Evolutionary conservation across 2,797 vertebrate genomes (phyloP), one percentile per base, ranked within the genome.

Genomic region (Pipistrellus pipistrellus): DNA sequence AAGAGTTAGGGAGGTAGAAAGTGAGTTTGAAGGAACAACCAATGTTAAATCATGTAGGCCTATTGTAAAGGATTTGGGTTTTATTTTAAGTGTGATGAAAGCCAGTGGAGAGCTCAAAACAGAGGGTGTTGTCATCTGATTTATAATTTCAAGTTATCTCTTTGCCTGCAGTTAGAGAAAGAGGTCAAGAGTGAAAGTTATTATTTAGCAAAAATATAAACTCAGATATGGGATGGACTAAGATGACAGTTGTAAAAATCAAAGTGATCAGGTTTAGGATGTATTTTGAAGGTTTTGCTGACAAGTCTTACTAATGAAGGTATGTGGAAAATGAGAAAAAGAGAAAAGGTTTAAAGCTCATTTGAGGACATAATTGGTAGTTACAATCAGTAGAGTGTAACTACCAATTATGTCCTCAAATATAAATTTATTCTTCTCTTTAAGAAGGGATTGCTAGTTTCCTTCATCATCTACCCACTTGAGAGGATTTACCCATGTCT

Each of bases 61-160:
- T 75, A 5, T 25, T 30, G 6, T 57, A 89, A 66, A 51, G 62
- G 55, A 71, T 85, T 68, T 11, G 21, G 20, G 35, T 48, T 83
- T 94, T 69, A 64, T 21, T 84, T 55, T 18, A 75, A 64, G 25
- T 69, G 57, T 53, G 41, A 51, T 69, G 41, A 68, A 76, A 94
- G 20, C 2, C 48, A 75, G 0, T 41, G 44, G 27, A 73, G 4
- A 32, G 21, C 25, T 82, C 27, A 51, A 95, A 90, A 83, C 27
- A 68, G 44, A n/a, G 44, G 86, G 21, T 35, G 30, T 66, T 2
- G 10, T 8, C 44, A 59, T 68, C 66, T 95, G 30, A 92, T 84
- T 89, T 87, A 57, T 8, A 68, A 81, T 77, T 83, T 89, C 71
- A 86, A 93, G 41, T 81, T 77, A 51, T 48, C 44, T 18, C 46